Conservation (phyloP, 2,888 invertebrate species). For the Marronus borbonicus region DNA sequence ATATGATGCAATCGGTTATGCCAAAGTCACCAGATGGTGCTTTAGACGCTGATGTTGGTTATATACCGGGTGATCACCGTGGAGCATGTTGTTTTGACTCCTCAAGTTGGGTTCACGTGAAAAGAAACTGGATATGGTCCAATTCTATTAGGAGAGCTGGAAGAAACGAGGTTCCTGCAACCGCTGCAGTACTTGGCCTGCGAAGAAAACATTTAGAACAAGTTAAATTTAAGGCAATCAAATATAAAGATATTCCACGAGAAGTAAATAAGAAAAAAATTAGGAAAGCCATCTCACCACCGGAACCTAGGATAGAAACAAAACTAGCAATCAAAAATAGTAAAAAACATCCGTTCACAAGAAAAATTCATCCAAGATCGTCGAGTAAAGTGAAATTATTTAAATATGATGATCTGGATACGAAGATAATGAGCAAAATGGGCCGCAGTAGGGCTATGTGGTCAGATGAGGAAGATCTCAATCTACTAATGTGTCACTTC, state of each 20-base stretch:
- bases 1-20: conserved; percentile 69
- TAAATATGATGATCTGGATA: conserved; percentile 77
- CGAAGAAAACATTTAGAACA: conserved; percentile 55
- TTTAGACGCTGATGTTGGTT: conserved; percentile 72
- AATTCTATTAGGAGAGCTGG: conserved; percentile 47
- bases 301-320: conserved; percentile 47
- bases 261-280: conserved; percentile 48
- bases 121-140: conserved; percentile 77
- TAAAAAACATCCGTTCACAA: conserved; percentile 30
- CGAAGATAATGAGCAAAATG: conserved; percentile 76
- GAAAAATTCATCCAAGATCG: conserved; percentile 51
- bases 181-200: conserved; percentile 20
- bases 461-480: conserved; percentile 79
- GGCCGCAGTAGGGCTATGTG: conserved; percentile 77
- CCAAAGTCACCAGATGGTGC: conserved; percentile 71
- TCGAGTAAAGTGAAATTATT: conserved; percentile 53
- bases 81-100: conserved; percentile 85
- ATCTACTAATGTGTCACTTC: conserved; percentile 79
- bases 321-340: conserved; percentile 21
- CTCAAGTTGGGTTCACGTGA: conserved; percentile 77
- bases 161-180: conserved; percentile 14
- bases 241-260: conserved; percentile 47
- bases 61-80: conserved; percentile 80
- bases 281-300: conserved; percentile 26
- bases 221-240: conserved; percentile 52